phyloP scores from a whole-genome alignment of 1,140 invertebrate species.

The Rhopalosiphum maidis region DNA sequence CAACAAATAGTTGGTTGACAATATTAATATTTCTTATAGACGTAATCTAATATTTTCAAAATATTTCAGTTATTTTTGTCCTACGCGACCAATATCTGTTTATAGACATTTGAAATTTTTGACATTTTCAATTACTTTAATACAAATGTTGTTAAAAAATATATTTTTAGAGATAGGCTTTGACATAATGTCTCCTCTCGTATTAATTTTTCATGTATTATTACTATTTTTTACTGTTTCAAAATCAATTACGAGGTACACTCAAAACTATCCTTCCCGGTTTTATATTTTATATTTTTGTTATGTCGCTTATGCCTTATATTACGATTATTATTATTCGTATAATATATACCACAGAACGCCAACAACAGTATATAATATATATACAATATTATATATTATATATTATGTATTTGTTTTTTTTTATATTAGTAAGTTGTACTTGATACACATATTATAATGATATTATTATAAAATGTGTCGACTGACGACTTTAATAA shows the following conservation, averaged over 20 bases:
- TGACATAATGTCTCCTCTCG: background rate
- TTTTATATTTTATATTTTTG: background rate
- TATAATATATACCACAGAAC: background rate
- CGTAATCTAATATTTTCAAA: too few relatives aligned
- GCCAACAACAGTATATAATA: background rate
- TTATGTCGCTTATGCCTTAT: background rate
- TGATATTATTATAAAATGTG: background rate
- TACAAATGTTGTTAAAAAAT: too few relatives aligned
- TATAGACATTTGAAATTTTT: too few relatives aligned
- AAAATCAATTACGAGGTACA: background rate
- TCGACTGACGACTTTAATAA: background rate
- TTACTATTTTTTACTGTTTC: background rate
- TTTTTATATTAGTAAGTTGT: background rate
- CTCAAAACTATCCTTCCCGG: background rate
- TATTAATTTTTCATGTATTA: background rate
- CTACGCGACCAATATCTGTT: too few relatives aligned
- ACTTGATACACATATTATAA: background rate
- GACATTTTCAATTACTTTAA: too few relatives aligned
- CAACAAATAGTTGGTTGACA: too few relatives aligned
- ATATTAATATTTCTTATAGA: too few relatives aligned
- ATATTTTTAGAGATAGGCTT: background rate
- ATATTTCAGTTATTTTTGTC: too few relatives aligned
- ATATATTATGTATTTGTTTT: background rate
- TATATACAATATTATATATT: background rate
- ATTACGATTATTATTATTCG: too few relatives aligned